These are phyloP conservation scores for Scytalopus superciliaris DNA, from an alignment of 2,113 vertebrate species.

Conservation along the genomic window DNA sequence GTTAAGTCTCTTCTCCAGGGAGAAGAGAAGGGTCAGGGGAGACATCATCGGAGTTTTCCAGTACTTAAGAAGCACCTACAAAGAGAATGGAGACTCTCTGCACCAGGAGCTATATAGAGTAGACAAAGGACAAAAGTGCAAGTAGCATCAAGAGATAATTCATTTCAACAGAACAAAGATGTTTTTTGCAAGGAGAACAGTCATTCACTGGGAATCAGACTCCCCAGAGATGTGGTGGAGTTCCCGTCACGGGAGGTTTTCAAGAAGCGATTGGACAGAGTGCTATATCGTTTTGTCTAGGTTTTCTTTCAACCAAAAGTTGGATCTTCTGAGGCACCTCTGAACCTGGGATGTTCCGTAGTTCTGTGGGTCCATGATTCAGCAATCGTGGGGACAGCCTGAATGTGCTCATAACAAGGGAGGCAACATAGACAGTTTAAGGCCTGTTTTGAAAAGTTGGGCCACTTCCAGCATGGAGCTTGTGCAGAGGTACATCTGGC, in stretches of 20 bases:
- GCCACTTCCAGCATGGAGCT: neutral
- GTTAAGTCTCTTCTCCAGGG: neutral
- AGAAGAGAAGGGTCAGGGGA: accelerated
- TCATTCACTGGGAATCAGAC: neutral
- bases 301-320: neutral
- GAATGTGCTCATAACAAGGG: neutral
- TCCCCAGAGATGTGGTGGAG: neutral
- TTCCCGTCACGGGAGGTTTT: neutral
- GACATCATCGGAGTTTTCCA: neutral
- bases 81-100: accelerated
- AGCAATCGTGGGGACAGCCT: accelerated
- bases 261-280: neutral
- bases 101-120: neutral
- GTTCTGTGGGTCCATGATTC: neutral
- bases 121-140: neutral
- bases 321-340: neutral
- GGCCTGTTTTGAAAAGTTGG: neutral
- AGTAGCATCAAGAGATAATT: neutral
- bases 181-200: neutral
- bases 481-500: neutral
- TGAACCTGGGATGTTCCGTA: neutral
- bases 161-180: neutral
- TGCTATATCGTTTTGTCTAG: neutral
- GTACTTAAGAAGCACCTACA: neutral
- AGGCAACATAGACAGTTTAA: neutral